phyloP scores from a whole-genome alignment of 2,888 invertebrate genomes.

The Eupithecia abbreviata region DNA sequence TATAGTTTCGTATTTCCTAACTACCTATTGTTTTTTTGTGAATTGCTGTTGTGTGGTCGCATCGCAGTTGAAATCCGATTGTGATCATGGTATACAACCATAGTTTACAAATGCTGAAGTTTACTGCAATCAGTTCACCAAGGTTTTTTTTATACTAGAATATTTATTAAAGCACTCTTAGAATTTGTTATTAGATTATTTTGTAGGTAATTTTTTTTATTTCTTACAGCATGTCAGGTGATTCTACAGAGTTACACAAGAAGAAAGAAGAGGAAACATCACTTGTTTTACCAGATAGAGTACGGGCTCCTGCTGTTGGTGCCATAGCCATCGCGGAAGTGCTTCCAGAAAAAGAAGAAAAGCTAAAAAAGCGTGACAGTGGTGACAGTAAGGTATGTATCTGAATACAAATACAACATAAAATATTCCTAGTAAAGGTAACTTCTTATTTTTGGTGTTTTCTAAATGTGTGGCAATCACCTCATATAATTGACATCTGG shows the following conservation, averaged over 20 bases:
- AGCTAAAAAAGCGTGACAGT: constrained; percentile 57
- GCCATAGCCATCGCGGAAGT: constrained; percentile 49
- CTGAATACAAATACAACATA: neutral
- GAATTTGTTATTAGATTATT: neutral
- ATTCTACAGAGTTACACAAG: constrained; percentile 66
- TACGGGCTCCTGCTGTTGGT: constrained; percentile 52
- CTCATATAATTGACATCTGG: neutral
- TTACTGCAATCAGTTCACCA: constrained; percentile 9
- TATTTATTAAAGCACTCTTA: neutral
- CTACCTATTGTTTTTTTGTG: constrained; percentile 38
- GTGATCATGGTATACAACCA: constrained; percentile 14
- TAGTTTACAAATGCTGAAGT: constrained; percentile 13
- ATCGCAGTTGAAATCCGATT: constrained; percentile 30
- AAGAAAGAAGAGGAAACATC: constrained; percentile 69
- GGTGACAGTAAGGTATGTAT: constrained; percentile 62
- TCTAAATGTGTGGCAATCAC: too few relatives aligned
- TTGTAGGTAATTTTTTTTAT: neutral
- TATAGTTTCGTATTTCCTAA: constrained; percentile 29
- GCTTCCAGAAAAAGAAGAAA: constrained; percentile 49
- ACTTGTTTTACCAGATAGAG: constrained; percentile 59
- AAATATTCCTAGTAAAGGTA: neutral
- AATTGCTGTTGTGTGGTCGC: constrained; percentile 10
- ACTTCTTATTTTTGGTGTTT: too few relatives aligned
- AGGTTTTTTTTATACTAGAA: constrained; percentile 1
- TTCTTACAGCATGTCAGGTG: constrained; percentile 72